Base-by-base conservation (phyloP, 2,888 invertebrate genomes). In the Chelonus formosanus region DNA sequence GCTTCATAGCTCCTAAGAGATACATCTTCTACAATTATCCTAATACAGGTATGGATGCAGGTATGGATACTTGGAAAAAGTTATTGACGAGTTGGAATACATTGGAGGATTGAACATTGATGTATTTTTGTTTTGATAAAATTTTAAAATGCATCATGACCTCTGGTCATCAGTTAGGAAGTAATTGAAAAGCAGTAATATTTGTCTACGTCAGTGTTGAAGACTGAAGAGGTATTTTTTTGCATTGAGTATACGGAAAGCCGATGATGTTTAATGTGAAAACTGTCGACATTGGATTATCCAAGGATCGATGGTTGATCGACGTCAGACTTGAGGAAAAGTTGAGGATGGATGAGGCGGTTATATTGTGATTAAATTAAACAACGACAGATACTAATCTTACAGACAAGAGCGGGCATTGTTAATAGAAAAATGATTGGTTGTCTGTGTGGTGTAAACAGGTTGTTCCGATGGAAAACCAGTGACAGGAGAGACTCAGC, bases 401-500 rank as follows among this genome's bases (percentile, higher is more conserved):
- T 63, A 45, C 64, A 61, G 53, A 71, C 67, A 71, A 73, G 73
- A 78, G 73, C 70, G 74, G 63, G 76, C 77, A 78, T 79, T 78
- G 77, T 79, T 78, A 80, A 80, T 78, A 76, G 77, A 73, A 71
- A 77, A 80, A 80, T 81, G 75, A 78, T 78, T 72, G 67, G 61
- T 60, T 65, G 71, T 59, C 69, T 70, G 71, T 70, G 68, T 73
- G 73, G 74, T 71, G 75, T 75, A 78, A 80, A 79, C 80, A 79
- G 79, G 80, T 79, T 80, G 75, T 76, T 69, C 73, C 56, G 69
- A 66, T 68, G 72, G 43, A 64, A 64, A 57, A 52, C 34, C 56
- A 50, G 61, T 61, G 65, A 66, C 60, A 66, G 50, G 8, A 44
- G n/a, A 48, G 32, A 7, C 47, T 34, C 10, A 35, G 7, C 50